Percentiles rank a stretch among this genome's conserved stretches.
phyloP scores from a whole-genome alignment of 2,797 vertebrate species.

The Lacerta bilineata region DNA sequence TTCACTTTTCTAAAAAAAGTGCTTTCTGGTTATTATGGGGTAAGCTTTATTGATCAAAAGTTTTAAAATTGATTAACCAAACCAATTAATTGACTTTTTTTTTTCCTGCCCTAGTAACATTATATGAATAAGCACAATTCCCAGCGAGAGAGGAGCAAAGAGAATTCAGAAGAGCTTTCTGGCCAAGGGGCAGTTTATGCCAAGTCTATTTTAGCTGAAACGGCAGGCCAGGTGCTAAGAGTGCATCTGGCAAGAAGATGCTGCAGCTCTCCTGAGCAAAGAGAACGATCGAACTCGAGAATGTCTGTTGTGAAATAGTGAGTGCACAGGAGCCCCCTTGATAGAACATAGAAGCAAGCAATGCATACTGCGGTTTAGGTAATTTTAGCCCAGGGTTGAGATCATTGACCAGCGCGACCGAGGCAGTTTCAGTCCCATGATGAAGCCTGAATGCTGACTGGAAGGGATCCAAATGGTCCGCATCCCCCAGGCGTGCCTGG shows the following conservation, averaged over 20 bases:
- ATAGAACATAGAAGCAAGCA: no score
- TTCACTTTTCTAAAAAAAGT: no score
- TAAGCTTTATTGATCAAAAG: no score
- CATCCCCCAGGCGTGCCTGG: no score
- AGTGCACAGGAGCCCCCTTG: background rate
- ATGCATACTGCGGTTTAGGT: no score
- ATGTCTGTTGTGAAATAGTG: background rate
- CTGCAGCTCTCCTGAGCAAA: background rate
- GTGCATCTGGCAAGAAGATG: background rate
- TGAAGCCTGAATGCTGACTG: no score
- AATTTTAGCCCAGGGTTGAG: no score
- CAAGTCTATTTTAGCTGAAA: conserved; percentile 1
- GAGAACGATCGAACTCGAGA: background rate
- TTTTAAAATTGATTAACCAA: background rate
- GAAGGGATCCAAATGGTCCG: no score
- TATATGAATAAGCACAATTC: background rate
- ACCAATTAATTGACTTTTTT: background rate
- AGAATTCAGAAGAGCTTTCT: background rate
- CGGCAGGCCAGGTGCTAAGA: background rate
- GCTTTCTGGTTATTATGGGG: no score
- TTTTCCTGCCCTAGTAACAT: background rate
- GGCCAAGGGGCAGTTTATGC: background rate
- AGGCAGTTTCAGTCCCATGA: no score
- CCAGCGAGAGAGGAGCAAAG: no score
- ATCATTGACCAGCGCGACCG: no score